A percentile compares a stretch with the other conserved stretches of the same genome.
Evolutionary conservation across 2,888 invertebrate genomes (phyloP).

Genomic region (Stenolophus ochropezus): DNA sequence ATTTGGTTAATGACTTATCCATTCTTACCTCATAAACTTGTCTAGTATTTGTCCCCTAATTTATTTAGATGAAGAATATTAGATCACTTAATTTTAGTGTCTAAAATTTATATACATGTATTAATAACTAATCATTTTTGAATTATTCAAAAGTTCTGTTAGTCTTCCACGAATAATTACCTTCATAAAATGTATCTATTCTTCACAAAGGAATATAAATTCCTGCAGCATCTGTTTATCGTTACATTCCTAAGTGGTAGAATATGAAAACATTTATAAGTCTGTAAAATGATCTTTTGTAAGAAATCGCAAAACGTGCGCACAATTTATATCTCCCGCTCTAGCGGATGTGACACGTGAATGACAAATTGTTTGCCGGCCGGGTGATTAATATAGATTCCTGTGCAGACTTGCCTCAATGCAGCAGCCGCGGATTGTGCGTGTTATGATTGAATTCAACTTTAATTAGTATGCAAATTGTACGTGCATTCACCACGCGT

Average conservation of each 20-base stretch:
- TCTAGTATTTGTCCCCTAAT: too few species aligned
- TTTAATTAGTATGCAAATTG: slow-evolving; percentile 35
- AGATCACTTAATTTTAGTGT: too few species aligned
- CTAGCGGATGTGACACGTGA: slow-evolving; percentile 46
- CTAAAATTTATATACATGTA: too few species aligned
- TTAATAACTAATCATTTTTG: too few species aligned
- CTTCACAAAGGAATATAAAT: slow-evolving; percentile 20
- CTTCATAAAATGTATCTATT: neutral
- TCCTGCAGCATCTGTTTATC: slow-evolving; percentile 9
- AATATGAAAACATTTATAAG: slow-evolving; percentile 34
- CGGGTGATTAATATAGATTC: slow-evolving; percentile 58
- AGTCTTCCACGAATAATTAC: neutral
- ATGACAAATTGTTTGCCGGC: slow-evolving; percentile 58
- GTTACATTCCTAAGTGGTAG: slow-evolving; percentile 25
- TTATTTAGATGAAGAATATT: too few species aligned
- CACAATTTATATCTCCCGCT: slow-evolving; percentile 30
- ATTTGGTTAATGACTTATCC: too few species aligned
- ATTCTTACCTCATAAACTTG: too few species aligned
- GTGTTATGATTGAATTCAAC: slow-evolving; percentile 33
- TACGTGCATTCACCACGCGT: neutral
- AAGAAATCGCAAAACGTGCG: slow-evolving; percentile 46
- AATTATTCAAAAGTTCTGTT: neutral
- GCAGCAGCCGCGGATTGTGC: slow-evolving; percentile 29
- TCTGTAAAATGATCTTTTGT: slow-evolving; percentile 49
- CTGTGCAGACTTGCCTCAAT: slow-evolving; percentile 10